A percentile compares a stretch with the other conserved stretches of the same genome.
phyloP scores from a whole-genome alignment of 2,113 vertebrate genomes.

The Meles meles region DNA sequence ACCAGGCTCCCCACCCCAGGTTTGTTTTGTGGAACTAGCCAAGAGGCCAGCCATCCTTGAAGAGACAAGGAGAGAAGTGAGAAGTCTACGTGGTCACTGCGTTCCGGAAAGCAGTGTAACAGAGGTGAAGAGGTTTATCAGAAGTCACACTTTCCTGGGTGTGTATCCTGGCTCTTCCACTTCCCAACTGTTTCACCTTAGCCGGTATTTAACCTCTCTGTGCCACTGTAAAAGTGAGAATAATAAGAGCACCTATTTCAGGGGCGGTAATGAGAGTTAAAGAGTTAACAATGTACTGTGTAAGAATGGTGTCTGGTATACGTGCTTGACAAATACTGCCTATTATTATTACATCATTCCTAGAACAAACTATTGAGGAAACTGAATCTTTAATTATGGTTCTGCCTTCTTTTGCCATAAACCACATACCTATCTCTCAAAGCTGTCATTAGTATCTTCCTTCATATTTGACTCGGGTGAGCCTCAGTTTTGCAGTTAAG shows the following conservation, averaged over 20 bases:
- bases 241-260: not conserved
- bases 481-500: constrained; percentile 38
- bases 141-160: not conserved
- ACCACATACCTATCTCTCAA: constrained; percentile 13
- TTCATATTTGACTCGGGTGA: constrained; percentile 21
- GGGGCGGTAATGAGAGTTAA: not conserved
- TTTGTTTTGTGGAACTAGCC: not conserved
- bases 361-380: not conserved
- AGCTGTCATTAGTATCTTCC: constrained; percentile 16
- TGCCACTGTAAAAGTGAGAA: not conserved
- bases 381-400: constrained; percentile 12
- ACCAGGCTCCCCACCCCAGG: not conserved
- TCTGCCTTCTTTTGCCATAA: constrained; percentile 18
- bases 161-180: not conserved
- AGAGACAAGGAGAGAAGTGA: not conserved
- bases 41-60: not conserved
- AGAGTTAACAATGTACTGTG: not conserved
- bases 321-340: not conserved
- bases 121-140: not conserved
- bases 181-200: not conserved
- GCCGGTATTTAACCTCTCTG: not conserved
- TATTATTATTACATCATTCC: constrained; percentile 28
- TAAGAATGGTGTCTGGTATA: not conserved
- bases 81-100: not conserved
- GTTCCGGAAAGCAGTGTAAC: not conserved